A percentile compares a stretch with the other conserved stretches of the same genome.
Conservation (phyloP, 2,888 invertebrate genomes). For the Tenthredo livida region DNA sequence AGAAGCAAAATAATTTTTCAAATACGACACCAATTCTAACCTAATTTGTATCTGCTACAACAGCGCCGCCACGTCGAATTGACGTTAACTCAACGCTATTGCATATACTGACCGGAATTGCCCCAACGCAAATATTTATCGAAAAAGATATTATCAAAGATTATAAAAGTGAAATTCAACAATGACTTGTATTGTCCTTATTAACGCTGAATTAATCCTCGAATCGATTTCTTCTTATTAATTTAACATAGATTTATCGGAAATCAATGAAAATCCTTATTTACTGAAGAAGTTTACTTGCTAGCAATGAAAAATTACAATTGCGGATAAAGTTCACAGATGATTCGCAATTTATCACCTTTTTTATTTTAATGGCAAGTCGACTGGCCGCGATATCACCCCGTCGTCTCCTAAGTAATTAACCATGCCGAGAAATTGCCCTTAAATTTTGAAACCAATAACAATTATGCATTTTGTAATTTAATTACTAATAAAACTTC, state of each 20-base stretch:
- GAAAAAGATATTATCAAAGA: background rate
- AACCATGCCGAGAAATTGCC: slow-evolving; percentile 9
- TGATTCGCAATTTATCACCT: too few species aligned
- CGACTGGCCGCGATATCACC: background rate
- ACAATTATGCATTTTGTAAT: slow-evolving; percentile 30
- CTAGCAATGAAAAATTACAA: too few species aligned
- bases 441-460: background rate
- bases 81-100: too few species aligned
- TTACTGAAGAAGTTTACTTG: background rate
- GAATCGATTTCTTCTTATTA: background rate
- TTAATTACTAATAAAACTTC: background rate
- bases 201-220: background rate
- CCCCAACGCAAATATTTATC: background rate
- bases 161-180: background rate
- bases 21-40: too few species aligned
- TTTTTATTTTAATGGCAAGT: too few species aligned
- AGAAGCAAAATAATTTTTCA: too few species aligned
- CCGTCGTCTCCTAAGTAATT: too few species aligned
- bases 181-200: background rate
- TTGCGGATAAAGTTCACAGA: too few species aligned
- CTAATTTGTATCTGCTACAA: too few species aligned
- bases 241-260: background rate
- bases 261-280: background rate
- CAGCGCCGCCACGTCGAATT: too few species aligned
- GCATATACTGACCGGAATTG: background rate